Percentiles rank a stretch among this genome's conserved stretches.
Conservation (phyloP, 2,888 invertebrate genomes). For the Atethmia centrago region DNA sequence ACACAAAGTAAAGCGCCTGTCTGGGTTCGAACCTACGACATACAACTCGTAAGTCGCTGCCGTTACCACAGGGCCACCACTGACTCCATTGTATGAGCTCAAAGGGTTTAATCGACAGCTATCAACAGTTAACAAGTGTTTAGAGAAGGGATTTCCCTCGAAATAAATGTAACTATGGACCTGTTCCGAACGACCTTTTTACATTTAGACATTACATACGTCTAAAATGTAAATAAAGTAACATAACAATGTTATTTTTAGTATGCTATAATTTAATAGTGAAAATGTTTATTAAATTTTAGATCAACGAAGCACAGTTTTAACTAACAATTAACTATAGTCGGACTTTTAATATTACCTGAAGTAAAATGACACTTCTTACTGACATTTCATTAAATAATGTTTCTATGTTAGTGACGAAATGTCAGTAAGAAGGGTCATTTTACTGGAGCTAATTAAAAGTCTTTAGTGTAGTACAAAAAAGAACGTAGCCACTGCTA, state of each 20-base stretch:
- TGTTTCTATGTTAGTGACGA: no score
- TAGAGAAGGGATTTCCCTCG: conserved; percentile 40
- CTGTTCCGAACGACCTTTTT: background rate
- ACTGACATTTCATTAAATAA: no score
- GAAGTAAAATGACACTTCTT: no score
- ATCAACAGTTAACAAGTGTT: conserved; percentile 54
- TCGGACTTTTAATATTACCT: no score
- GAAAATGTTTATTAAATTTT: background rate
- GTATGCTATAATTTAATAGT: background rate
- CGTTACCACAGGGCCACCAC: no score
- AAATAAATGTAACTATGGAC: conserved; percentile 21
- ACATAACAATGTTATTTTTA: background rate
- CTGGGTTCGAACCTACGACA: no score
- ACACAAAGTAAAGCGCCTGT: no score
- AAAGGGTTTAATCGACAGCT: conserved; percentile 53
- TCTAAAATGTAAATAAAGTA: background rate
- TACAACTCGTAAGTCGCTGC: no score
- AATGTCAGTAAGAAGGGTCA: no score
- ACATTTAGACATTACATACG: background rate
- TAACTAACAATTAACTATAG: background rate
- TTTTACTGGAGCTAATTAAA: no score
- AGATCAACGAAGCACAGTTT: background rate
- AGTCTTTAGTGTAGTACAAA: background rate
- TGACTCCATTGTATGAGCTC: conserved; percentile 35
- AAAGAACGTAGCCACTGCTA: conserved; percentile 7